Conservation (phyloP, 2,888 invertebrate genomes). For the Apamea monoglypha region DNA sequence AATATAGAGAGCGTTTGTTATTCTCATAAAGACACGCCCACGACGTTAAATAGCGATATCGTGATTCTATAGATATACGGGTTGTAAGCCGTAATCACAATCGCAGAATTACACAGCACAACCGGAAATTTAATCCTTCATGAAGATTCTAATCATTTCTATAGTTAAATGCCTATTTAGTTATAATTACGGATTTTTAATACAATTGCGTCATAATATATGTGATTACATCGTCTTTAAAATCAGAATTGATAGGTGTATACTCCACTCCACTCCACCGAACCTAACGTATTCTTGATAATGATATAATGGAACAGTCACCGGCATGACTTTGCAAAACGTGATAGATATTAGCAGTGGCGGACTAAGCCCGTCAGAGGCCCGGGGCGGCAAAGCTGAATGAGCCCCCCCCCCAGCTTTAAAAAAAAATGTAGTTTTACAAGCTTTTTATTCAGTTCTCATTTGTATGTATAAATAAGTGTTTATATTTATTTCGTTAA, state of each 20-base stretch:
- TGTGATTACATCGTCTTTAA: constrained; percentile 13
- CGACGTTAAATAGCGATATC: background rate
- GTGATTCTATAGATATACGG: constrained; percentile 6
- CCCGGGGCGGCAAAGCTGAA: too few relatives aligned
- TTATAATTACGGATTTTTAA: constrained; percentile 13
- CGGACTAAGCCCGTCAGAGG: too few relatives aligned
- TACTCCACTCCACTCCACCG: constrained; percentile 9
- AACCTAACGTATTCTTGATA: constrained; percentile 38
- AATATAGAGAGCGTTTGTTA: constrained; percentile 2
- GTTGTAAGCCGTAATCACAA: constrained; percentile 25
- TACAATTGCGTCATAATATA: constrained; percentile 22
- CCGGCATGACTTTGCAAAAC: constrained; percentile 40
- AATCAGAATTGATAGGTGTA: background rate
- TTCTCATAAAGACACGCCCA: constrained; percentile 22
- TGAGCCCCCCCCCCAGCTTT: too few relatives aligned
- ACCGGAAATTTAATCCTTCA: constrained; percentile 40
- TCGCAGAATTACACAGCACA: constrained; percentile 1
- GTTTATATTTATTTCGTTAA: too few relatives aligned
- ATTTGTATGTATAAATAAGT: too few relatives aligned
- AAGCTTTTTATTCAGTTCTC: too few relatives aligned
- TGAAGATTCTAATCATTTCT: constrained; percentile 39
- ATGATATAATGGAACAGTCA: constrained; percentile 22
- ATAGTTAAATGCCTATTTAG: constrained; percentile 20
- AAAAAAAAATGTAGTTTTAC: too few relatives aligned
- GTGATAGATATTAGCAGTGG: constrained; percentile 15